Evolutionary conservation across 53 echinoderm and acorn worm genomes (phyloP).

Genomic region (Mesocentrotus franciscanus): DNA sequence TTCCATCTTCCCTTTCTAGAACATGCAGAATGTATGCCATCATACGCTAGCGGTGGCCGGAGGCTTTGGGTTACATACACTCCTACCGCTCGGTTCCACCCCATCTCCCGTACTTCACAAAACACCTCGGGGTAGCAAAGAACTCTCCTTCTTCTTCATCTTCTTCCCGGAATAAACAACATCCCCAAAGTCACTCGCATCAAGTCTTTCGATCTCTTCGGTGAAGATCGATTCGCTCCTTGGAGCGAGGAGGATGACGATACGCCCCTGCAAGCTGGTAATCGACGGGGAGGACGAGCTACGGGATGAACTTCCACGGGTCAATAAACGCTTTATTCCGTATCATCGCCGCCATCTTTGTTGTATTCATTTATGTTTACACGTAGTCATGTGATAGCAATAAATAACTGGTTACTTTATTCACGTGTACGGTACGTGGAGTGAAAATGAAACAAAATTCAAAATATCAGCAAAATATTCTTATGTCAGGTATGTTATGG

Average conservation of each 20-base stretch:
- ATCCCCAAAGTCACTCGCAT: slow-evolving; percentile 4
- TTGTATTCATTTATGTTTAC: background rate
- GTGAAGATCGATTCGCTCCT: background rate
- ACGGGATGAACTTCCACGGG: background rate
- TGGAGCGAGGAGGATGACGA: background rate
- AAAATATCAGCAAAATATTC: too few relatives aligned
- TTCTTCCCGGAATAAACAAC: background rate
- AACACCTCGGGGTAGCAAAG: background rate
- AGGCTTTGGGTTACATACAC: background rate
- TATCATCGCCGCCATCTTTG: background rate
- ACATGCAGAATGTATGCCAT: background rate
- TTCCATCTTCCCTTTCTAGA: background rate
- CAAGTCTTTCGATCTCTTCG: background rate
- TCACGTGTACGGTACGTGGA: too few relatives aligned
- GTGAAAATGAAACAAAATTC: too few relatives aligned
- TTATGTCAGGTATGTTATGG: too few relatives aligned
- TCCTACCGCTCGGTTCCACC: background rate
- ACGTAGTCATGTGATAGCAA: background rate
- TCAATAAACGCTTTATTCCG: background rate
- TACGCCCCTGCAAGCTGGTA: slow-evolving; percentile 10
- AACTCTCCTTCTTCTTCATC: background rate
- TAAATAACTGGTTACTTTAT: too few relatives aligned
- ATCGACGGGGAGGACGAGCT: background rate
- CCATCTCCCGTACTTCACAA: background rate
- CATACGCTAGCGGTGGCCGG: background rate